phyloP scores from a whole-genome alignment of 2,888 invertebrate genomes.

The Caradrina clavipalpis region DNA sequence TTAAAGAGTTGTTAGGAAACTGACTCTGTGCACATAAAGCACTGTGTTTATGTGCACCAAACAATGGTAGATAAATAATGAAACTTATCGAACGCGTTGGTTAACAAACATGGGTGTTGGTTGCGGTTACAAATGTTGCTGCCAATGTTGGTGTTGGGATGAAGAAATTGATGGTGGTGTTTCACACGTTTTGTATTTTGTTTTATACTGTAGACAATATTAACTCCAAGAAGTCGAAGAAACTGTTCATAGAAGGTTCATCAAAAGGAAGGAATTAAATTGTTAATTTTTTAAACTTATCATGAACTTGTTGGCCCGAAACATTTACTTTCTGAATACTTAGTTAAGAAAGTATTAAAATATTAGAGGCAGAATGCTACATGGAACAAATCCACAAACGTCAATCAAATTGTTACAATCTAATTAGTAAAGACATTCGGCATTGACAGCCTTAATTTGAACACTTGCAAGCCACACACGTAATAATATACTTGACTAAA shows the following conservation, averaged over 20 bases:
- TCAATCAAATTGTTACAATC: no score
- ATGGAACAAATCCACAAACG: not conserved
- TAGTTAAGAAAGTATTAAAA: not conserved
- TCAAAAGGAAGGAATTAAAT: no score
- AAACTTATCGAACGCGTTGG: constrained; percentile 78
- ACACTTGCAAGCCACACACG: no score
- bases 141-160: constrained; percentile 30
- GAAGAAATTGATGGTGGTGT: constrained; percentile 35
- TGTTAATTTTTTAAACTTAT: no score
- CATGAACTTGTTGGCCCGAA: no score
- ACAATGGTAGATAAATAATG: constrained; percentile 89
- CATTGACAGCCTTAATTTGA: not conserved
- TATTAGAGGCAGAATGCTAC: not conserved
- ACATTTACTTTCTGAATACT: not conserved
- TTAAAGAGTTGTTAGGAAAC: constrained; percentile 81
- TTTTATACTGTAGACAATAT: constrained; percentile 8
- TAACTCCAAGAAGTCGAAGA: not conserved
- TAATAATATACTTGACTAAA: no score
- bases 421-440: no score
- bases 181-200: constrained; percentile 10
- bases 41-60: constrained; percentile 78
- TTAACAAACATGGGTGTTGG: constrained; percentile 66
- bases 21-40: constrained; percentile 77
- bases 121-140: constrained; percentile 47
- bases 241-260: not conserved